Evolutionary conservation across 2,888 invertebrate genomes (phyloP), one percentile per base, ranked within the genome.

Genomic region (Poecilobothrus nobilitatus): DNA sequence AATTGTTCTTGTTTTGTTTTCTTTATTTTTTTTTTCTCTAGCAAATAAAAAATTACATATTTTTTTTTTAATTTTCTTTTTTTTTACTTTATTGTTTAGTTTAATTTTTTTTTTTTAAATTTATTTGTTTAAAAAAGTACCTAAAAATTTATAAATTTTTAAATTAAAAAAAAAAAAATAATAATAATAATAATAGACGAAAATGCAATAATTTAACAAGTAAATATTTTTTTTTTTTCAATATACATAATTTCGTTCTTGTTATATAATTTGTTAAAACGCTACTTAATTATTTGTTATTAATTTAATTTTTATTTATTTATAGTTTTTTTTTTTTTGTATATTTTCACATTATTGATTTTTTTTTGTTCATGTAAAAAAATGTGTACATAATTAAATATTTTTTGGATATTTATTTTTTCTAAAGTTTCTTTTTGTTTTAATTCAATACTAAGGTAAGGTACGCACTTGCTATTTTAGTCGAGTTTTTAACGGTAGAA

Each of bases 161-260:
- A 62, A 20, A 20, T 20, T 8, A 62, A 62, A 62, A 62, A 20
- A 20, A 62, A 62, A 21, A 20, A 62, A 18, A 8, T 5, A 12
- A 53, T 5, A 61, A 61, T 7, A 37, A 37, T 37, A 10, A 37
- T 37, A 37, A 8, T 9, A 53, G 18, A 53, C 18, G 18, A 63
- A 63, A 63, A 63, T 63, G 63, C 22, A 62, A 63, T 63, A 63
- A 63, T 63, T 63, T 63, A 63, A 63, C 21, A 63, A 10, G 63
- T 21, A 62, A 62, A 62, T 21, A 62, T 21, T 62, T 62, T 62
- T 21, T 62, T n/a, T n/a, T n/a, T n/a, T 62, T 62, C 3, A 44
- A 44, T 44, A 44, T 44, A 44, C 44, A 44, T 44, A 44, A 44
- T 44, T 53, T 53, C 53, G 53, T 9, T 18, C 53, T 53, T 18